Conservation (phyloP, 2,797 vertebrate species). For the Pristis pectinata region DNA sequence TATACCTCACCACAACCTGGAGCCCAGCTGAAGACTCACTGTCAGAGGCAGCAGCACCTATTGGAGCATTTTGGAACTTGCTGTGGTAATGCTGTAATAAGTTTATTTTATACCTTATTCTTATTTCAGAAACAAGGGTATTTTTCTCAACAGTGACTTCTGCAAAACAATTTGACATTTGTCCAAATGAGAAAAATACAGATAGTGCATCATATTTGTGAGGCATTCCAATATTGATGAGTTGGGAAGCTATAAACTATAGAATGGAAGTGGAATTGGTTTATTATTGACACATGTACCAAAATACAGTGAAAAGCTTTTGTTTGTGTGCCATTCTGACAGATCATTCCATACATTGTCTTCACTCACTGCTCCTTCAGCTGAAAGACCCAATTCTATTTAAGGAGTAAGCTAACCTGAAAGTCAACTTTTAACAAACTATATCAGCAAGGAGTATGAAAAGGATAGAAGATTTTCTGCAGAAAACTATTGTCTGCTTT, state of each 20-base stretch:
- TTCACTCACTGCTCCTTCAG: background rate
- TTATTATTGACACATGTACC: too few species aligned
- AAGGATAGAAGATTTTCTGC: background rate
- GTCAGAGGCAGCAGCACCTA: background rate
- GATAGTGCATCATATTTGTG: background rate
- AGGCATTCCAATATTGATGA: background rate
- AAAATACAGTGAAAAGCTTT: too few species aligned
- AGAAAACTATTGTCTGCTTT: background rate
- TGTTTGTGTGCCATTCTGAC: too few species aligned
- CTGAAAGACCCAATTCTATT: background rate
- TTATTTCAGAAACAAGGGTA: background rate
- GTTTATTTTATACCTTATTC: background rate
- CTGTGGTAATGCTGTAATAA: background rate
- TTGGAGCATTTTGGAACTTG: background rate
- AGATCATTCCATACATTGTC: background rate
- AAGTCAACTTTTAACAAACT: background rate
- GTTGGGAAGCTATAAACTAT: background rate
- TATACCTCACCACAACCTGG: conserved; percentile 10
- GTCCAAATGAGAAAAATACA: background rate
- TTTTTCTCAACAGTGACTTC: background rate
- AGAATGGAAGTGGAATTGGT: too few species aligned
- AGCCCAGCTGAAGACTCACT: background rate
- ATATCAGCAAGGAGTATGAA: background rate
- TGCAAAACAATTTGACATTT: background rate
- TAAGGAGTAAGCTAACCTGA: background rate